Conservation (phyloP, 1,140 invertebrate species). For the Melipona quadrifasciata region DNA sequence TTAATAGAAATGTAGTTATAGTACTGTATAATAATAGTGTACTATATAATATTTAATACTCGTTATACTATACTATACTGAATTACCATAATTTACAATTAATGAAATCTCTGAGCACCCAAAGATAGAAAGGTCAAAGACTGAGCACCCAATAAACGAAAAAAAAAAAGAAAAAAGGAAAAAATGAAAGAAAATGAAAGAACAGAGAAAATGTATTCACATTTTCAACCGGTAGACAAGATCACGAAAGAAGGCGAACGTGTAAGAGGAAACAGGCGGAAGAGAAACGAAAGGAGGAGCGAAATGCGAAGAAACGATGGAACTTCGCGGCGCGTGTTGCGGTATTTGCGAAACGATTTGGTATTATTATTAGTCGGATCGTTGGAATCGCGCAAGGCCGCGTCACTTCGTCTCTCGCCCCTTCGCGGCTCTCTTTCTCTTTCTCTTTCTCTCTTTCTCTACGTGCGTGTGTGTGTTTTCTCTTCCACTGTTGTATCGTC, state of each 20-base stretch:
- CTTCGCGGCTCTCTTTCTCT: background rate
- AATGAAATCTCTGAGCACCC: no score
- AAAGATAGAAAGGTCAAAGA: no score
- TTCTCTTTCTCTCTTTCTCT: background rate
- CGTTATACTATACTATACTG: no score
- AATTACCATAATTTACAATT: no score
- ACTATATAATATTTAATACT: no score
- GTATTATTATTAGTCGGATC: slow-evolving; percentile 64
- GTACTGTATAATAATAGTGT: no score
- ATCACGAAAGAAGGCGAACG: background rate
- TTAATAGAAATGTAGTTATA: no score
- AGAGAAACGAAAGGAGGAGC: slow-evolving; percentile 20
- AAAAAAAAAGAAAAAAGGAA: no score
- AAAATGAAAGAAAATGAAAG: background rate
- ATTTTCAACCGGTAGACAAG: background rate
- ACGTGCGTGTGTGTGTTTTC: background rate
- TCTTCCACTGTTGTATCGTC: background rate
- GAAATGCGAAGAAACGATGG: slow-evolving; percentile 19
- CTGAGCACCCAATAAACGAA: no score
- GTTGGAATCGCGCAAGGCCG: slow-evolving; percentile 62
- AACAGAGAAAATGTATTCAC: background rate
- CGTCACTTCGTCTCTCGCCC: background rate
- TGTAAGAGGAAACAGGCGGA: slow-evolving; percentile 1
- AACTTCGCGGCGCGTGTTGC: slow-evolving; percentile 34
- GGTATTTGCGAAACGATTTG: slow-evolving; percentile 53